Conservation (phyloP, 64 coral and sea anemone species). For the Cladopsammia gracilis region DNA sequence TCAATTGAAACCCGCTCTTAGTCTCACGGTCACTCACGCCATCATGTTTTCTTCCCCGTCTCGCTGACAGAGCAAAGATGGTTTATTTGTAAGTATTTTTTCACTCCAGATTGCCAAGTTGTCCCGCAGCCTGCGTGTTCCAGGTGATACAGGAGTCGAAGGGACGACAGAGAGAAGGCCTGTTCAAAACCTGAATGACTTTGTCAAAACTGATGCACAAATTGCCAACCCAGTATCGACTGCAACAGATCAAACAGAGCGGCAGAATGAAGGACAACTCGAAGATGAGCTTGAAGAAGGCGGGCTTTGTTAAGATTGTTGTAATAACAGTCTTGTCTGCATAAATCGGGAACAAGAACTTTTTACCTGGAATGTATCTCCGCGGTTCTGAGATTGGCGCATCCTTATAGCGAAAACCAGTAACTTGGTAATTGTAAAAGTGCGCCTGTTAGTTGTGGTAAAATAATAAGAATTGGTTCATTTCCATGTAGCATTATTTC, state of each 20-base stretch:
- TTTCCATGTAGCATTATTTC: too few relatives aligned
- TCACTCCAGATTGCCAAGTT: conserved; percentile 69
- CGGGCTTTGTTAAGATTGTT: conserved; percentile 18
- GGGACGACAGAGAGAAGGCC: conserved; percentile 3
- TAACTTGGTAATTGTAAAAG: too few relatives aligned
- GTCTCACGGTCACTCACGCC: too few relatives aligned
- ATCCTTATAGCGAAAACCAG: too few relatives aligned
- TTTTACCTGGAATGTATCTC: too few relatives aligned
- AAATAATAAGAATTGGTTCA: too few relatives aligned
- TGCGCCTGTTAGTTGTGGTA: too few relatives aligned
- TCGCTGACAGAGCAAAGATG: too few relatives aligned
- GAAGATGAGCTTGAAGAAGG: conserved; percentile 33
- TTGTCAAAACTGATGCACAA: not conserved
- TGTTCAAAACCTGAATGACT: not conserved
- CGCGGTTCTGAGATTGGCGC: too few relatives aligned
- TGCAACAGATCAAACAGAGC: not conserved
- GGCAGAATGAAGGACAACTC: not conserved
- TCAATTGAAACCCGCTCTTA: too few relatives aligned
- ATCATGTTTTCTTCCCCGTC: too few relatives aligned
- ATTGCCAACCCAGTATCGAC: not conserved
- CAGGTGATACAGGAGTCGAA: conserved; percentile 50
- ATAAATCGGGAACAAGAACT: too few relatives aligned
- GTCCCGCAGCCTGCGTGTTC: conserved; percentile 62
- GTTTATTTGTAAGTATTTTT: not conserved
- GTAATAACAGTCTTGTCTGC: not conserved